Conservation (phyloP, 1,140 invertebrate species). For the Asobara japonica region DNA sequence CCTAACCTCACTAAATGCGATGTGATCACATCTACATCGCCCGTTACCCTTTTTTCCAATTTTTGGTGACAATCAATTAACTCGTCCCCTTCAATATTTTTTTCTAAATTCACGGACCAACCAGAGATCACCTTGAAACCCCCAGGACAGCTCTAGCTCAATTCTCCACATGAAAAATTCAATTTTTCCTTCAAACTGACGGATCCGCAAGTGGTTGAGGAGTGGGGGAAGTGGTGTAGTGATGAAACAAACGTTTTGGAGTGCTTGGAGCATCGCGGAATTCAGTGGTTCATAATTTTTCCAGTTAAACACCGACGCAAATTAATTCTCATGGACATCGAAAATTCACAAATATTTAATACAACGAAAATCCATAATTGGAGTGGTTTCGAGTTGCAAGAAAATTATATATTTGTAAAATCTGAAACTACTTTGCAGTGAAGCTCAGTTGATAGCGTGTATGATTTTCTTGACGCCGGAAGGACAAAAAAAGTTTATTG, state of each 20-base stretch:
- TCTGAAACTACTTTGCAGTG: background rate
- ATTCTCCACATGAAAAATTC: too few relatives aligned
- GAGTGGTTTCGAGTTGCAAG: background rate
- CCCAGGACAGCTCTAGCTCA: too few relatives aligned
- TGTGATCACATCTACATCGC: too few relatives aligned
- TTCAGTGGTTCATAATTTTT: background rate
- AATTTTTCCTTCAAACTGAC: background rate
- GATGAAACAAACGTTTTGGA: constrained; percentile 7
- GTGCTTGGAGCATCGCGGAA: background rate
- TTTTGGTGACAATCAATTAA: too few relatives aligned
- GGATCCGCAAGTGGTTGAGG: constrained; percentile 1
- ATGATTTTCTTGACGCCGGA: background rate
- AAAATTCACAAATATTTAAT: background rate
- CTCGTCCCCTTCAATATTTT: too few relatives aligned
- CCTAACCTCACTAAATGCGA: too few relatives aligned
- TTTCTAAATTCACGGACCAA: too few relatives aligned
- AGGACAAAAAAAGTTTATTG: background rate
- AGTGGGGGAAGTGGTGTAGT: background rate
- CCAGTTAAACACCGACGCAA: background rate
- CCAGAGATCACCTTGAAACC: too few relatives aligned
- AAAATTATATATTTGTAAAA: background rate
- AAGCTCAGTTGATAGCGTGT: background rate
- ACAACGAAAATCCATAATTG: background rate
- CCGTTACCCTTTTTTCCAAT: too few relatives aligned
- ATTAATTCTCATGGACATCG: background rate